phyloP scores from a whole-genome alignment of 2,113 vertebrate species.

The Caloenas nicobarica region DNA sequence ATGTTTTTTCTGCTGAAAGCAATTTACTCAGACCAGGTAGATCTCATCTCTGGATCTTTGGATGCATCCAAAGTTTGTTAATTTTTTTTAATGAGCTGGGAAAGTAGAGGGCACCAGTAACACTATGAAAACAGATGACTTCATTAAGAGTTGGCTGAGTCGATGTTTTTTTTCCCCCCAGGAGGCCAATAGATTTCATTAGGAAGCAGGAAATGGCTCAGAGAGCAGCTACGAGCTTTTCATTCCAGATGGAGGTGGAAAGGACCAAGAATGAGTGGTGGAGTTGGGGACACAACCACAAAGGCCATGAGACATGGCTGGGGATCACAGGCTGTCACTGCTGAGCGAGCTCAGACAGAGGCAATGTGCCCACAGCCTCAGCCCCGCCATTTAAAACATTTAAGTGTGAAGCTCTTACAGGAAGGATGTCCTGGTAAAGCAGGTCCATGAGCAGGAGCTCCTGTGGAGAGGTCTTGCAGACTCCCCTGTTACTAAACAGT shows the following conservation, averaged over 20 bases:
- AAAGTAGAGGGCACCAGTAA: conserved; percentile 41
- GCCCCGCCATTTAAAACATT: neutral
- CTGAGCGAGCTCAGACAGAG: neutral
- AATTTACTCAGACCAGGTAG: neutral
- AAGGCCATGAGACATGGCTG: neutral
- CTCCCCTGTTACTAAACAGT: neutral
- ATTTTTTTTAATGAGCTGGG: conserved; percentile 54
- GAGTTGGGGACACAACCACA: neutral
- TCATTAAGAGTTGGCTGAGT: conserved; percentile 56
- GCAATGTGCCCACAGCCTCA: neutral
- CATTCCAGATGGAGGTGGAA: conserved; percentile 5
- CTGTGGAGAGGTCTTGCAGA: neutral
- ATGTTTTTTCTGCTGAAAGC: neutral
- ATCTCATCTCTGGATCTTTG: conserved; percentile 27
- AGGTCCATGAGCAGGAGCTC: neutral
- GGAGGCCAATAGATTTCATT: conserved; percentile 56
- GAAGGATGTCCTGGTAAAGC: neutral
- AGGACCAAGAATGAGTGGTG: neutral
- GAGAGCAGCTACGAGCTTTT: neutral
- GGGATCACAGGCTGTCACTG: neutral
- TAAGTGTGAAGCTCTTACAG: neutral
- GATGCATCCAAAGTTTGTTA: conserved; percentile 25
- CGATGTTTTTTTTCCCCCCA: conserved; percentile 33
- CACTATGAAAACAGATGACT: conserved; percentile 56
- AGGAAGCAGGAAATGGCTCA: conserved; percentile 56